Base-by-base conservation (phyloP, 1,140 invertebrate species). In the Habropoda laboriosa region DNA sequence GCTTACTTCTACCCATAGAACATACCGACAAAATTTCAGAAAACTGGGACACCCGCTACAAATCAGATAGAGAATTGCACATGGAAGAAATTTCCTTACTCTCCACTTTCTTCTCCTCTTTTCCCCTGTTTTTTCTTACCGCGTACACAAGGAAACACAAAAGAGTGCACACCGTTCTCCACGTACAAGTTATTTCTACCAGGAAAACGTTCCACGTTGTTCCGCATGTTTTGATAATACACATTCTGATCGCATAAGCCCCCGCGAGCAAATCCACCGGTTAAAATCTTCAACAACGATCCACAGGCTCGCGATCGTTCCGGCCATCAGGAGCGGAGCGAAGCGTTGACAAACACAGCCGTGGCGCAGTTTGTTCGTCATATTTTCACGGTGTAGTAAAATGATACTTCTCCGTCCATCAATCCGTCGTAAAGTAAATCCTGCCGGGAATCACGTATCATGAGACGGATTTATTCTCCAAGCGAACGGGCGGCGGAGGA, bases 381-480 rank as follows among this genome's bases (percentile, higher is more conserved):
- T 57, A 76, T 57, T 76, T 67, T 24, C 63, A 42, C n/a, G 10
- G 42, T 38, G 40, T 47, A 47, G 66, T 80, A 80, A 85, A 83
- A 80, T 80, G 70, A 85, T 84, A 84, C 70, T 84, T 79, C 80
- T 61, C 70, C 79, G 58, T 80, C 63, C 77, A 71, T 85, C 79
- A 63, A 81, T 85, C 82, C 80, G 79, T 77, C 82, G 83, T 86
- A 82, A 86, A 85, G 84, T 85, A 86, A 86, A 86, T 86, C 83
- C 84, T 67, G 71, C 71, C 57, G 83, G 67, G 84, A 82, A 74
- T 76, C 80, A 82, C 76, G 76, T 86, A 86, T 86, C 83, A 67
- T 77, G 82, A 83, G 89, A 89, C 85, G 87, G 89, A 89, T 89
- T 89, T 90, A 89, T 89, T 89, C 83, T 79, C 77, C 81, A 63